These are phyloP conservation scores for Pica pica DNA, from an alignment of 2,113 vertebrate species.

Conservation along the genomic window DNA sequence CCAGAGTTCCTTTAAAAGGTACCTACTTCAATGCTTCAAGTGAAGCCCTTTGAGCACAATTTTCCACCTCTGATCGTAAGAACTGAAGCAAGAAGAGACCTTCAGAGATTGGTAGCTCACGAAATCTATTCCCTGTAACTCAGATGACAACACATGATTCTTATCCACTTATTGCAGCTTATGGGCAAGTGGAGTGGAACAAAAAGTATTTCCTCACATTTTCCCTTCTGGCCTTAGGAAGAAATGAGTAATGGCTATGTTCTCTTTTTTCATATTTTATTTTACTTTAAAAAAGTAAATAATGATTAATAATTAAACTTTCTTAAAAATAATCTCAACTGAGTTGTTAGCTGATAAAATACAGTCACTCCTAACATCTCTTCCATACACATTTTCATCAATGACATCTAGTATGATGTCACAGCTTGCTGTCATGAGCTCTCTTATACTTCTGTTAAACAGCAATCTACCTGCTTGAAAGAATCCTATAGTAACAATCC, in stretches of 20 bases:
- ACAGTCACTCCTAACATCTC: not conserved
- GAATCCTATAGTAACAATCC: not conserved
- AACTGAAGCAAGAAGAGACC: not conserved
- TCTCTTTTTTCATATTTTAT: not conserved
- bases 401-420: not conserved
- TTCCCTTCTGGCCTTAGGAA: not conserved
- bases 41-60: not conserved
- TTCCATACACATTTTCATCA: not conserved
- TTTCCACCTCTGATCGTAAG: not conserved
- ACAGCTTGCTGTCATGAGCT: not conserved
- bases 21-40: not conserved
- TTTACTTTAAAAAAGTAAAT: not conserved
- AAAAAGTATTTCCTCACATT: not conserved
- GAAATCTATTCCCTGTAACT: not conserved
- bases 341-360: not conserved
- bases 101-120: not conserved
- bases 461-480: not conserved
- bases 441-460: not conserved
- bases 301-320: not conserved
- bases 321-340: not conserved
- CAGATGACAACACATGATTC: not conserved
- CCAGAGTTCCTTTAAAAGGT: not conserved
- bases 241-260: not conserved
- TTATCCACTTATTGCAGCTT: not conserved
- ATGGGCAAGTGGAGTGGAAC: not conserved